These are phyloP conservation scores for Diachrysia chrysitis DNA, from an alignment of 2,888 invertebrate genomes.

Conservation along the genomic window DNA sequence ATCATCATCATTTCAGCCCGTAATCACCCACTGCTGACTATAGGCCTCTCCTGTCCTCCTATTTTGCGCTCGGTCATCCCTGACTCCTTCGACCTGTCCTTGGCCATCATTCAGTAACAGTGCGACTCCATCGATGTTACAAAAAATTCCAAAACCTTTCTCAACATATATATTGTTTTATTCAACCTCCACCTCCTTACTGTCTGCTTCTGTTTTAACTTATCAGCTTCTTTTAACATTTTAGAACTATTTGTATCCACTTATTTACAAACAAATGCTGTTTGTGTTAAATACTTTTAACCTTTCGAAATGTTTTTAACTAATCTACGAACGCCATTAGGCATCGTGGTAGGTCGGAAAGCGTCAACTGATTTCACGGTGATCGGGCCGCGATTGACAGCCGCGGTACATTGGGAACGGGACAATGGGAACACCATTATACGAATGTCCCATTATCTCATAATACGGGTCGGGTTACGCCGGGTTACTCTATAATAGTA, in stretches of 20 bases:
- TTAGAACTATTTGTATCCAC: background rate
- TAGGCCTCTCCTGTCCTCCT: too few relatives aligned
- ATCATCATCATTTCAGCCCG: too few relatives aligned
- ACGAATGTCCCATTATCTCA: constrained; percentile 79
- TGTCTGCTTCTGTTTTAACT: background rate
- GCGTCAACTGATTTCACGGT: constrained; percentile 75
- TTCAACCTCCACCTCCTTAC: background rate
- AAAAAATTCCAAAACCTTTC: background rate
- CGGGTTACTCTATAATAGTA: constrained; percentile 75
- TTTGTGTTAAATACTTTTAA: background rate
- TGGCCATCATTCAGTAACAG: too few relatives aligned
- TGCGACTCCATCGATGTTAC: background rate
- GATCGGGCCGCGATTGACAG: constrained; percentile 75
- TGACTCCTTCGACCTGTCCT: too few relatives aligned
- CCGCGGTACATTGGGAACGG: constrained; percentile 54
- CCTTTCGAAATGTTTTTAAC: constrained; percentile 41
- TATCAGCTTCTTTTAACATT: background rate
- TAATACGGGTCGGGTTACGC: constrained; percentile 81
- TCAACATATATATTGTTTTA: too few relatives aligned
- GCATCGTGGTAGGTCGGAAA: constrained; percentile 75
- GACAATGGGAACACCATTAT: constrained; percentile 70
- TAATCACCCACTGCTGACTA: too few relatives aligned
- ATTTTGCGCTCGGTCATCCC: too few relatives aligned
- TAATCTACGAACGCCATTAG: constrained; percentile 56
- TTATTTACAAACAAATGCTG: constrained; percentile 5